Evolutionary conservation across 2,888 invertebrate genomes (phyloP).

Genomic region (Chymomyza caudatula): DNA sequence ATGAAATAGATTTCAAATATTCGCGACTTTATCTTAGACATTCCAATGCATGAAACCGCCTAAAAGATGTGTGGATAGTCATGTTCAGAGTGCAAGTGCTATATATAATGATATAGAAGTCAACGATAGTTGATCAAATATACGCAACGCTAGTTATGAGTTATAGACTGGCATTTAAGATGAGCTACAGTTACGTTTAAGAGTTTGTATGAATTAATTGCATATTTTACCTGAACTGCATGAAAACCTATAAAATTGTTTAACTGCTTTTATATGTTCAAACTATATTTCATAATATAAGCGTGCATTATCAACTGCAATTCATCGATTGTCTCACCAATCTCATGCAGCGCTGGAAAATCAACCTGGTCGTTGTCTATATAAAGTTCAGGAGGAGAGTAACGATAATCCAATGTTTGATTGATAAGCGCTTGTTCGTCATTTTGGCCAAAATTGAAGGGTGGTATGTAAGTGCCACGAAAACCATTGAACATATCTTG

Average conservation of each 20-base stretch:
- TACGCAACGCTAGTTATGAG: neutral
- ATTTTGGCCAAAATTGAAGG: conserved; percentile 49
- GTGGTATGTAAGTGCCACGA: neutral
- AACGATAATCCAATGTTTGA: conserved; percentile 71
- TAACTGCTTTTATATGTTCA: conserved; percentile 65
- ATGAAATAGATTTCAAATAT: too few relatives aligned
- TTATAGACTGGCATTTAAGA: neutral
- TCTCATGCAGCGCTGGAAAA: conserved; percentile 76
- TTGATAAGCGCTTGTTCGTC: conserved; percentile 64
- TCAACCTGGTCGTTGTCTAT: conserved; percentile 73
- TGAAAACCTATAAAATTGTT: conserved; percentile 28
- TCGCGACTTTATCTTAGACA: too few relatives aligned
- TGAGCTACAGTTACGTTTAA: neutral
- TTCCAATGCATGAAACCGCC: too few relatives aligned
- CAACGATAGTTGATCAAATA: neutral
- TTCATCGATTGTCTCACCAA: conserved; percentile 78
- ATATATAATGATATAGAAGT: too few relatives aligned
- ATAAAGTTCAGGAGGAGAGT: conserved; percentile 66
- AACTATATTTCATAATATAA: conserved; percentile 77
- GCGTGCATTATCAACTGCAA: conserved; percentile 77
- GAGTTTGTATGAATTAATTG: neutral
- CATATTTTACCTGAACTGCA: conserved; percentile 53
- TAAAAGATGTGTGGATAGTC: too few relatives aligned
- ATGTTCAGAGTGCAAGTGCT: too few relatives aligned
- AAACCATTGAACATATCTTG: neutral